Percentiles rank a stretch among this genome's conserved stretches.
phyloP scores from a whole-genome alignment of 2,113 vertebrate genomes.

The Geococcyx californianus region DNA sequence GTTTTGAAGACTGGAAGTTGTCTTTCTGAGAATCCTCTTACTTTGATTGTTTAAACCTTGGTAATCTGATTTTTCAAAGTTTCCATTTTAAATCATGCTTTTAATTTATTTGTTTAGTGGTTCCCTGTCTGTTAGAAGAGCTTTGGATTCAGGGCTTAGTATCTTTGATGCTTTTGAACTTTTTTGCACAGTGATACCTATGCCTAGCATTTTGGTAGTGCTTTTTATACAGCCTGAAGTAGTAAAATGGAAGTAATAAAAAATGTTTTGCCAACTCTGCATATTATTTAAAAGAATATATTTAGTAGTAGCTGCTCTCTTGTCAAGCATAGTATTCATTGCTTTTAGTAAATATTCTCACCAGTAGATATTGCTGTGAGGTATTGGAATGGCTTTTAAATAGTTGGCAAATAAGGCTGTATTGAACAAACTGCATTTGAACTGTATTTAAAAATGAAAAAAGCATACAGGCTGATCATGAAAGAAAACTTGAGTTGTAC shows the following conservation, averaged over 20 bases:
- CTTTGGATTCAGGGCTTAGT: neutral
- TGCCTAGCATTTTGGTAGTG: neutral
- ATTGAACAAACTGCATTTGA: neutral
- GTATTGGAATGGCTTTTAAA: neutral
- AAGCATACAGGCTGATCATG: neutral
- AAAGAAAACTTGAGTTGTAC: neutral
- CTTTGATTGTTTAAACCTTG: slow-evolving; percentile 15
- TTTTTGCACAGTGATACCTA: neutral
- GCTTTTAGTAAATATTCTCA: neutral
- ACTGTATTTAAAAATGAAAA: neutral
- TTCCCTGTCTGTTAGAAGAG: neutral
- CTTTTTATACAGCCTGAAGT: neutral
- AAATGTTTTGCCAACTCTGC: neutral
- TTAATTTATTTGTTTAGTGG: neutral
- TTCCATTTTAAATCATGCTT: neutral
- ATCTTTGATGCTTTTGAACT: neutral
- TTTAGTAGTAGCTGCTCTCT: neutral
- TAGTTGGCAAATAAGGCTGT: neutral
- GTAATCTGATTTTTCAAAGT: slow-evolving; percentile 7
- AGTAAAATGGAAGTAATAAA: neutral
- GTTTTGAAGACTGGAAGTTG: slow-evolving; percentile 15
- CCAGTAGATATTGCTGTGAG: neutral
- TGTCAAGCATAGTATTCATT: neutral
- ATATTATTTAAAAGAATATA: neutral
- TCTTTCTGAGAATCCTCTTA: neutral